Percentiles rank a stretch among this genome's conserved stretches.
These are phyloP conservation scores for Eremophila alpestris DNA, from an alignment of 2,797 vertebrate species.

Conservation along the genomic window DNA sequence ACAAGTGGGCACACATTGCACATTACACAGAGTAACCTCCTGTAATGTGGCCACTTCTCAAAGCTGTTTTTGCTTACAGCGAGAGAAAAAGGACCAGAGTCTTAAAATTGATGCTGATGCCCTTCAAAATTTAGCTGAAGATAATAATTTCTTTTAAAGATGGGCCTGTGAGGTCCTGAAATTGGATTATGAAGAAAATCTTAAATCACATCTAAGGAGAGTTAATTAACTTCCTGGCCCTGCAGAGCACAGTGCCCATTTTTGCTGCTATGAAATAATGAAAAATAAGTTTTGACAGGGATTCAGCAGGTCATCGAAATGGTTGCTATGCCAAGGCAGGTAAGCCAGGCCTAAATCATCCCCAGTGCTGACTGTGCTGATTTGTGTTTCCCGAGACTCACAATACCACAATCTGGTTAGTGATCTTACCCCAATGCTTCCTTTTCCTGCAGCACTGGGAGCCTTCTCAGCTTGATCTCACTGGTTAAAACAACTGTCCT, in stretches of 20 bases:
- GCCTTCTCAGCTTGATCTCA: not conserved
- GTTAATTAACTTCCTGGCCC: not conserved
- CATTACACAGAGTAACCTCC: not conserved
- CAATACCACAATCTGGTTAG: not conserved
- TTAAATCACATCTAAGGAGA: not conserved
- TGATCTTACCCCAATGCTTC: not conserved
- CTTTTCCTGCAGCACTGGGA: not conserved
- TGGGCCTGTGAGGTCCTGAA: not conserved
- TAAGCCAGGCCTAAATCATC: not conserved
- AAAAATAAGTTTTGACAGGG: not conserved
- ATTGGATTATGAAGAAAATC: not conserved
- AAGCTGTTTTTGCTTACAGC: not conserved
- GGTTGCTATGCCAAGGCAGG: not conserved
- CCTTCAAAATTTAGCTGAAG: not conserved
- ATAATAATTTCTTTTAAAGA: not conserved
- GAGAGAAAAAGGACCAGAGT: not conserved
- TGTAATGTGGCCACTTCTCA: not conserved
- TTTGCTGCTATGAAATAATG: not conserved
- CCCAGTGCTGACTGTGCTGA: fast-evolving
- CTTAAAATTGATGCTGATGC: not conserved
- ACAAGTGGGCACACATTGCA: not conserved
- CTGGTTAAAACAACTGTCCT: not conserved
- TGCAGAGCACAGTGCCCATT: not conserved
- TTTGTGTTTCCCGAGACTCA: not conserved
- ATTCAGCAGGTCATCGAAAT: not conserved